These are phyloP conservation scores for Drosophila asahinai DNA, from an alignment of 1,140 invertebrate species.

Conservation along the genomic window DNA sequence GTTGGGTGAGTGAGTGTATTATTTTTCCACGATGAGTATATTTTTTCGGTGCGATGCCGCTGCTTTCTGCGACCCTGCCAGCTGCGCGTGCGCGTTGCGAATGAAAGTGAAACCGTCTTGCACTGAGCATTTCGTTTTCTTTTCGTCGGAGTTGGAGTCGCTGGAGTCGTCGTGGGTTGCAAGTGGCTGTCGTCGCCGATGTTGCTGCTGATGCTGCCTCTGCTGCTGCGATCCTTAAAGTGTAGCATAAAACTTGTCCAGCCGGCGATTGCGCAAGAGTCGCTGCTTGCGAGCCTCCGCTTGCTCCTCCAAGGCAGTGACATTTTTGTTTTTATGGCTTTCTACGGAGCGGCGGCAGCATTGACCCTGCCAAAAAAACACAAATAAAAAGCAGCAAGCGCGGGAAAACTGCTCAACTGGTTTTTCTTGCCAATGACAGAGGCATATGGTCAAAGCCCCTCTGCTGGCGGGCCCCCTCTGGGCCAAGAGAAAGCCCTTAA, in stretches of 20 bases:
- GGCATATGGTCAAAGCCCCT: slow-evolving; percentile 31
- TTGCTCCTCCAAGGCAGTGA: slow-evolving; percentile 52
- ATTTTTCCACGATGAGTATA: not conserved
- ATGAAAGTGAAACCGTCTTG: slow-evolving; percentile 84
- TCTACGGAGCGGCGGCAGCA: slow-evolving; percentile 64
- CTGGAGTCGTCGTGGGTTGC: slow-evolving; percentile 26
- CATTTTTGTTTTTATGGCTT: slow-evolving; percentile 69
- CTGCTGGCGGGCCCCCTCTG: slow-evolving; percentile 10
- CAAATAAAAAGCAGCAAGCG: slow-evolving; percentile 31
- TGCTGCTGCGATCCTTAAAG: slow-evolving; percentile 68
- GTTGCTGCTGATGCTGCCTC: slow-evolving; percentile 28
- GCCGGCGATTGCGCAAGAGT: slow-evolving; percentile 71
- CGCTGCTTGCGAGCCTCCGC: slow-evolving; percentile 11
- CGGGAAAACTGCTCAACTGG: slow-evolving; percentile 75
- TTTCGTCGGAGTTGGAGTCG: slow-evolving; percentile 46
- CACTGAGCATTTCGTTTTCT: slow-evolving; percentile 79
- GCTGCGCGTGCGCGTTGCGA: slow-evolving; percentile 77
- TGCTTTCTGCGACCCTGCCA: slow-evolving; percentile 63
- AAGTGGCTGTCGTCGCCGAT: slow-evolving; percentile 27
- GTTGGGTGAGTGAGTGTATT: not conserved
- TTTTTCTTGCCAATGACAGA: slow-evolving; percentile 51
- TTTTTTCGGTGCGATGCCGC: slow-evolving; percentile 29
- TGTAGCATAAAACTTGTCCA: slow-evolving; percentile 79
- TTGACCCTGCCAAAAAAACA: slow-evolving; percentile 71
- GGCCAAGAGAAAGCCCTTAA: slow-evolving; percentile 63